Percentiles rank a stretch among this genome's conserved stretches.
phyloP scores from a whole-genome alignment of 2,113 vertebrate genomes.

The Corythaeola cristata region DNA sequence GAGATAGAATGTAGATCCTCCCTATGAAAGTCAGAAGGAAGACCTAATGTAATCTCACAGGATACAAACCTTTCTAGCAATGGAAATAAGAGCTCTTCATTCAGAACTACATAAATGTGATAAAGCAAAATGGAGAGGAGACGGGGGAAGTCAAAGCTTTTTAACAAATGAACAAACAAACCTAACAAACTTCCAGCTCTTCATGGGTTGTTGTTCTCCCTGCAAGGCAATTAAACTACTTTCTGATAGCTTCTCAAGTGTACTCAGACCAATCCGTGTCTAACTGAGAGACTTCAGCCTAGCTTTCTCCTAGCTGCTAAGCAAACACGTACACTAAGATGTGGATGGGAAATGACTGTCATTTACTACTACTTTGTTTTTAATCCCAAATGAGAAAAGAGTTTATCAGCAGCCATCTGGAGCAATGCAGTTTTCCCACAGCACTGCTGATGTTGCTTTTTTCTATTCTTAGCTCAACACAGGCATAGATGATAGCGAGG shows the following conservation, averaged over 20 bases:
- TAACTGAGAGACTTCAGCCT: neutral
- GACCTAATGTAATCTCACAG: neutral
- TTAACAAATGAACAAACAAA: neutral
- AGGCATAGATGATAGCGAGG: slow-evolving; percentile 34
- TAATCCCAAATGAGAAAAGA: slow-evolving; percentile 12
- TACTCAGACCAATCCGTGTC: neutral
- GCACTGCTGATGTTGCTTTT: slow-evolving; percentile 62
- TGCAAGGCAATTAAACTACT: neutral
- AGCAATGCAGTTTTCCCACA: slow-evolving; percentile 56
- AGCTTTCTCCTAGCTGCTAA: neutral
- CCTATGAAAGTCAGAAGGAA: neutral
- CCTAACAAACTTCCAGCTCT: neutral
- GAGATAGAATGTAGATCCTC: neutral
- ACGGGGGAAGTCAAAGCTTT: neutral
- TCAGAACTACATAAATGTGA: neutral
- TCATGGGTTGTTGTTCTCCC: neutral
- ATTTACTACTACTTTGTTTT: slow-evolving; percentile 10
- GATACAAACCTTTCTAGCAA: neutral
- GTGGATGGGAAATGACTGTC: neutral
- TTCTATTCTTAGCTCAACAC: slow-evolving; percentile 64
- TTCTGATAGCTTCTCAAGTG: neutral
- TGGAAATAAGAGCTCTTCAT: neutral
- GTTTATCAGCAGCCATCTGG: slow-evolving; percentile 60
- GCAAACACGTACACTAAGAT: neutral
- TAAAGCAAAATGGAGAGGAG: neutral